A percentile compares a stretch with the other conserved stretches of the same genome.
Evolutionary conservation across 1,140 invertebrate species (phyloP).

Genomic region (Agrilus planipennis): DNA sequence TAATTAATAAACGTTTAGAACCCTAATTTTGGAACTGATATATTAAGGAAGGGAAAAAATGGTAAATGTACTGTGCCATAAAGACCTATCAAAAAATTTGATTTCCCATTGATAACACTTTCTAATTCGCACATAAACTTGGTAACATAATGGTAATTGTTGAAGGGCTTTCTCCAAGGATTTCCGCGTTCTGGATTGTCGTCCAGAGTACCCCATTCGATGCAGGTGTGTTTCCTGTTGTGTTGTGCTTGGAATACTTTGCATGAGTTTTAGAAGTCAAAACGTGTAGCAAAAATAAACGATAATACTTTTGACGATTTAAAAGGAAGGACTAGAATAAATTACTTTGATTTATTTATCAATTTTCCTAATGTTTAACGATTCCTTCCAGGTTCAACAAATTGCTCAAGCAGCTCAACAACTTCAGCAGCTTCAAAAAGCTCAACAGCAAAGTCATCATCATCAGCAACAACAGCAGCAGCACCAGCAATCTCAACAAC

Average conservation of each 20-base stretch:
- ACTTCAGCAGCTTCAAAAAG: constrained; percentile 65
- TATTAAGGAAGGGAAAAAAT: too few species aligned
- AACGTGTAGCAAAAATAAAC: neutral
- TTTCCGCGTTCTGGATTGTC: constrained; percentile 29
- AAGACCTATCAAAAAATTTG: too few species aligned
- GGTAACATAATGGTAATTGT: constrained; percentile 11
- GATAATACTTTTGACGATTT: neutral
- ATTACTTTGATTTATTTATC: too few species aligned
- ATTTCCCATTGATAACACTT: too few species aligned
- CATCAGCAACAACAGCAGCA: constrained; percentile 34
- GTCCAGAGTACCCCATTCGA: constrained; percentile 30
- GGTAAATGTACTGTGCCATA: too few species aligned
- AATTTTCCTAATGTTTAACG: neutral
- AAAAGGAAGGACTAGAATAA: too few species aligned
- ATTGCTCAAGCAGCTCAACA: constrained; percentile 74
- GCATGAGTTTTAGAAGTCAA: too few species aligned
- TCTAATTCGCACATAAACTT: too few species aligned
- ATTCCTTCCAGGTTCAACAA: constrained; percentile 49
- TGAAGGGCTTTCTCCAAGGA: constrained; percentile 33
- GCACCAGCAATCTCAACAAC: constrained; percentile 34
- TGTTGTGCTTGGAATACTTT: too few species aligned
- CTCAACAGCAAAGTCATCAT: constrained; percentile 46
- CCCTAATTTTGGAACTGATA: too few species aligned
- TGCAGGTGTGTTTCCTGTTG: constrained; percentile 34
- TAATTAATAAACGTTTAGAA: too few species aligned